Percentiles rank a stretch among this genome's conserved stretches.
These are phyloP conservation scores for Bombylius major DNA, from an alignment of 2,888 invertebrate species.

Conservation along the genomic window DNA sequence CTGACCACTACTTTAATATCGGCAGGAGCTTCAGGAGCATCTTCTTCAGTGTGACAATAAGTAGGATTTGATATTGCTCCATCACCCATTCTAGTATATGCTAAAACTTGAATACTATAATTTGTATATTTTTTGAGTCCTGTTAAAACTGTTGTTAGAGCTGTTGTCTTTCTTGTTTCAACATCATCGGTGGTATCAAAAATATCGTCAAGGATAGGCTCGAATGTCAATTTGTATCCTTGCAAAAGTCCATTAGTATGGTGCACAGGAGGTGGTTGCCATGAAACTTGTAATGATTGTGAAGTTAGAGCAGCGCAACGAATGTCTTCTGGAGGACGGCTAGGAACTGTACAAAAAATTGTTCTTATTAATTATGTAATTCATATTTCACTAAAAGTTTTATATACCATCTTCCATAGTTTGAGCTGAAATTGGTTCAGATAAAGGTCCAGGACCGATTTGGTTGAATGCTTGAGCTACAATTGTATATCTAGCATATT, in stretches of 20 bases:
- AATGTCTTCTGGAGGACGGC: constrained; percentile 64
- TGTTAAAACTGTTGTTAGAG: constrained; percentile 54
- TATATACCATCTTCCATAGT: constrained; percentile 59
- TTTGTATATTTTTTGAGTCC: constrained; percentile 64
- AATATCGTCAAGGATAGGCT: constrained; percentile 47
- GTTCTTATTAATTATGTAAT: not conserved
- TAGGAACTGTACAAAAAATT: constrained; percentile 47
- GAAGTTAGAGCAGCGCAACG: constrained; percentile 62
- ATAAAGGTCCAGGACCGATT: constrained; percentile 58
- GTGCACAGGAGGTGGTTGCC: constrained; percentile 63
- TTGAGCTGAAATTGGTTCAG: constrained; percentile 52
- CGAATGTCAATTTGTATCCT: constrained; percentile 60
- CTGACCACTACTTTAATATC: constrained; percentile 69
- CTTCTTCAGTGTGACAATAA: constrained; percentile 66
- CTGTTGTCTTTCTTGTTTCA: constrained; percentile 52
- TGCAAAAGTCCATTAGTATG: constrained; percentile 65
- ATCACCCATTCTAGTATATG: constrained; percentile 66
- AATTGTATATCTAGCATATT: constrained; percentile 54
- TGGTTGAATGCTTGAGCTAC: constrained; percentile 64
- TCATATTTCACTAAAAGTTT: not conserved
- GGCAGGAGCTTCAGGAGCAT: constrained; percentile 67
- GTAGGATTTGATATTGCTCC: constrained; percentile 54
- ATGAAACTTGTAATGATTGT: constrained; percentile 63
- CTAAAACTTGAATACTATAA: constrained; percentile 67
- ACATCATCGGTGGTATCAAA: constrained; percentile 41